Percentiles rank a stretch among this genome's conserved stretches.
Evolutionary conservation across 2,797 vertebrate genomes (phyloP).

Genomic region (Enteromius paludinosus): DNA sequence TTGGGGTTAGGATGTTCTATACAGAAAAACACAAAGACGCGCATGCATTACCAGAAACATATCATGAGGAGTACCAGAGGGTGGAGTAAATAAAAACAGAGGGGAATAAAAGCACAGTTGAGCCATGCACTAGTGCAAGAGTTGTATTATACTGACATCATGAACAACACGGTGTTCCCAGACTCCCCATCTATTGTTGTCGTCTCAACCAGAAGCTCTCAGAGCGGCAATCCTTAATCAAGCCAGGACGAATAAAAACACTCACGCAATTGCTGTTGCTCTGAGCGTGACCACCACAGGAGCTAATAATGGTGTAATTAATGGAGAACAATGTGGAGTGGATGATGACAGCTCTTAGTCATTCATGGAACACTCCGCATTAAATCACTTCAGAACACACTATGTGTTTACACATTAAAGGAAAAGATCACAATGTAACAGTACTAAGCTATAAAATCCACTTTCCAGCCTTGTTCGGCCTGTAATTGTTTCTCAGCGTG

Average conservation of each 20-base stretch:
- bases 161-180: constrained; percentile 17
- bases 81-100: background rate
- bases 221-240: constrained; percentile 24
- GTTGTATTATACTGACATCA: constrained; percentile 16
- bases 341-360: constrained; percentile 13
- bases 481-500: background rate
- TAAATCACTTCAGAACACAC: constrained; percentile 3
- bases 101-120: background rate
- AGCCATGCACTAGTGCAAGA: background rate
- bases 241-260: background rate
- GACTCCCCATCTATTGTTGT: constrained; percentile 35
- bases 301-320: constrained; percentile 32
- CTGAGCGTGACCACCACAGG: background rate
- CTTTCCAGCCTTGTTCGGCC: background rate
- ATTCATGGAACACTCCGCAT: constrained; percentile 12
- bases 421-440: background rate
- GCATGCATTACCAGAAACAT: constrained; percentile 20
- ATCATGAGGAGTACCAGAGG: background rate
- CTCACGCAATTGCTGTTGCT: constrained; percentile 16
- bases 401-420: constrained; percentile 5
- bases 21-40: constrained; percentile 43
- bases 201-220: constrained; percentile 28
- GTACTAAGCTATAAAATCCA: constrained; percentile 14
- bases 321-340: constrained; percentile 28
- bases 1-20: constrained; percentile 55